These are phyloP conservation scores for Plebejus anna DNA, from an alignment of 2,888 invertebrate genomes.

Conservation along the genomic window DNA sequence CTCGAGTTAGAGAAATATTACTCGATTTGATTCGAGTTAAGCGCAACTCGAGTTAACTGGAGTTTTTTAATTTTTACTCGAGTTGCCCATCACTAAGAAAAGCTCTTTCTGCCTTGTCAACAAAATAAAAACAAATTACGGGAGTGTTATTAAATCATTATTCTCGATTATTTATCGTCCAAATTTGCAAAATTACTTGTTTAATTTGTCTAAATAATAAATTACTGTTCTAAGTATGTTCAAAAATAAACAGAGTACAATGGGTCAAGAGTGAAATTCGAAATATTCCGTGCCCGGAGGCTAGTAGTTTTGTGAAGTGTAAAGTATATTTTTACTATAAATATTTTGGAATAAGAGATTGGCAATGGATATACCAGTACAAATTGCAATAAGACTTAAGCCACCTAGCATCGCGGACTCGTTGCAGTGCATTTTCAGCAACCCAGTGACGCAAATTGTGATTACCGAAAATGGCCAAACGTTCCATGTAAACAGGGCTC, in stretches of 20 bases:
- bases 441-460: conserved; percentile 79
- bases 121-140: no score
- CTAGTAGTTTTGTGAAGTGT: neutral
- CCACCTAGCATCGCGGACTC: conserved; percentile 79
- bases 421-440: conserved; percentile 79
- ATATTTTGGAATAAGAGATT: neutral
- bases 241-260: neutral
- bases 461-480: conserved; percentile 81
- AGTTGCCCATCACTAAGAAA: no score
- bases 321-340: neutral
- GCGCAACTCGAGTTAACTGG: no score
- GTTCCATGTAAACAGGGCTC: conserved; percentile 73
- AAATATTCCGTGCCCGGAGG: neutral
- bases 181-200: neutral
- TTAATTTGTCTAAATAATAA: neutral
- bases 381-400: conserved; percentile 84
- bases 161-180: no score
- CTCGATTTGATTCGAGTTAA: no score
- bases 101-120: no score
- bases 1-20: no score
- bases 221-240: neutral
- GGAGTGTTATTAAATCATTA: no score
- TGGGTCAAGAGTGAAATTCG: neutral
- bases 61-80: no score
- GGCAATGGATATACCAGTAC: conserved; percentile 85